Evolutionary conservation across 1,140 invertebrate genomes (phyloP), one percentile per base, ranked within the genome.

Genomic region (Solenopsis invicta): DNA sequence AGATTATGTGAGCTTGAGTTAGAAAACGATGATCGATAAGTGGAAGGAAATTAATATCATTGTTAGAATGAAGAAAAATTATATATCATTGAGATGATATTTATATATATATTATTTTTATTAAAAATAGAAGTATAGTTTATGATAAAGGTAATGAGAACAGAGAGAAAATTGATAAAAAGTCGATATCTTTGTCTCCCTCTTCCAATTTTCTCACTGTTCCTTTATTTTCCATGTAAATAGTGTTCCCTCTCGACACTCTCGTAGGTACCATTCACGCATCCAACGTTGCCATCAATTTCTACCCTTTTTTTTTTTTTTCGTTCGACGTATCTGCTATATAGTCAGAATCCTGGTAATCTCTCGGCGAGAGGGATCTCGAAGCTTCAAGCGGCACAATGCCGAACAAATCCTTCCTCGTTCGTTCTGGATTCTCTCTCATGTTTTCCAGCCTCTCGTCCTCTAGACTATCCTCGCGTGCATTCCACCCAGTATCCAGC

Each of bases 381-480:
- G 67, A 56, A 69, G 52, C 80, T 82, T 82, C 80, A 82, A 82
- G 52, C 67, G 52, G 67, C 67, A 82, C 80, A 74, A 82, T 82
- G 67, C 67, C 67, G 80, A 59, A 74, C 80, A 82, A 74, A 82
- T 82, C 80, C 67, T 72, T 24, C 80, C 80, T 82, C 80, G 52
- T 82, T 74, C 67, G 80, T 59, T 21, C 48, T 24, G 66, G 66
- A 72, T 82, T 56, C 52, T 6, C 78, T 71, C 10, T 21, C 37
- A 24, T 37, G 34, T 59, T 71, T 12, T 41, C 50, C 78, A 52
- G 37, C 21, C 66, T 50, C 67, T 37, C 37, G 9, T 37, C 45
- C 24, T 48, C 37, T 21, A 45, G n/a, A 50, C 45, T 4, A 61
- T 13, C 29, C 67, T 41, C 52, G 13, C 21, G 37, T 74, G 45